These are phyloP conservation scores for Drosophila prostipennis DNA, from an alignment of 2,888 invertebrate genomes.

Conservation along the genomic window DNA sequence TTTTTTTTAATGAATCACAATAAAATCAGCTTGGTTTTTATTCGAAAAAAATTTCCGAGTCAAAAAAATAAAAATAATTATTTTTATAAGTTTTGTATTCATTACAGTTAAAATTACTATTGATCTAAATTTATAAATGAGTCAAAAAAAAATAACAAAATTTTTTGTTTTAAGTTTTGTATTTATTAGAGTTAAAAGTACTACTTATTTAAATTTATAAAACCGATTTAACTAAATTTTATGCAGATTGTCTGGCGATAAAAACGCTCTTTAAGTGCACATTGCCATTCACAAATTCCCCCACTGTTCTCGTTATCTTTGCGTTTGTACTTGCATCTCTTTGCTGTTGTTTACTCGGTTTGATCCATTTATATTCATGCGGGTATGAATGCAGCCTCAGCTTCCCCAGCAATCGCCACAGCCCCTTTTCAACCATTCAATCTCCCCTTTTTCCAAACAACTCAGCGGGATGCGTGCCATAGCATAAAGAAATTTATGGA, in stretches of 20 bases:
- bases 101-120: neutral
- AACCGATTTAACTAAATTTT: neutral
- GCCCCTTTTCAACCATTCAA: slow-evolving; percentile 5
- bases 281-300: neutral
- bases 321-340: slow-evolving; percentile 5
- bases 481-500: slow-evolving; percentile 57
- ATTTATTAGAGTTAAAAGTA: neutral
- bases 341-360: slow-evolving; percentile 33
- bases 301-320: slow-evolving; percentile 20
- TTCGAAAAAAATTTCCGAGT: too few species aligned
- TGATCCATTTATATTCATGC: slow-evolving; percentile 38
- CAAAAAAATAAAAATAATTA: too few species aligned
- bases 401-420: slow-evolving; percentile 18
- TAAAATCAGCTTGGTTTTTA: neutral
- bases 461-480: slow-evolving; percentile 28
- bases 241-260: neutral
- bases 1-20: neutral
- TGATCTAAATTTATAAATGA: neutral
- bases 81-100: neutral
- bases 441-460: slow-evolving; percentile 30
- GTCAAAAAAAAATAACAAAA: too few species aligned
- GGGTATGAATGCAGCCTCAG: slow-evolving; percentile 28
- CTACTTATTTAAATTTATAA: neutral
- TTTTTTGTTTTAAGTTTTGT: neutral
- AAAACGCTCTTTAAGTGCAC: neutral